Evolutionary conservation across 2,888 invertebrate genomes (phyloP), one percentile per base, ranked within the genome.

Genomic region (Terebella lapidaria): DNA sequence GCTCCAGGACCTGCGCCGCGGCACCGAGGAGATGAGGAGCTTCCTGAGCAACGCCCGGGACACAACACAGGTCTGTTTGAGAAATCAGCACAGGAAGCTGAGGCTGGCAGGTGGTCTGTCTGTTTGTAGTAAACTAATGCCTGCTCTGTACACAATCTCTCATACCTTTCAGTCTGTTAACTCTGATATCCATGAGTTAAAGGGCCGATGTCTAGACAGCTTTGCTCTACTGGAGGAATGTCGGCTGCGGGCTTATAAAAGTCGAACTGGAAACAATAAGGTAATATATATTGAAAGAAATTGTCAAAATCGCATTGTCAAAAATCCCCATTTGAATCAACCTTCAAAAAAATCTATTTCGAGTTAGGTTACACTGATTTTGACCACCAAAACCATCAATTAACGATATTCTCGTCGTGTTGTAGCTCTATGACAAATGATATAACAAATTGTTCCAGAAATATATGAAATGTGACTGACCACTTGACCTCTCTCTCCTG

Each of bases 41-140:
- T 87, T 89, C 72, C 81, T 85, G 28, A 82, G 83, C 47, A 87
- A 87, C 61, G 84, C 89, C 29, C 82, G 82, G 22, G 86, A 87
- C 63, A 87, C 85, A 4, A 71, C 74, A 24, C 69, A 74, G 73
- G 74, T 74, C 56, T 30, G 54, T 35, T 35, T 35, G 10, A 35
- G 42, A n/a, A 35, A 35, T 35, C n/a, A n/a, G 10, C n/a, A 35
- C n/a, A 35, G 42, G 10, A 10, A 35, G 42, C n/a, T 35, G 10
- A 35, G 42, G 10, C 42, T 15, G 81, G 59, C 82, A 83, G 35
- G 84, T 88, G 67, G 84, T 83, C 47, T 81, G 83, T 46, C 4
- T 15, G 20, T 53, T 53, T 53, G 27, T 26, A 53, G 24, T 53
- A 22, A 22, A 54, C 28, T 35, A 15, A 15, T 15, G 10, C 42